These are phyloP conservation scores for Gorsachius magnificus DNA, from an alignment of 2,797 vertebrate species.

Conservation along the genomic window DNA sequence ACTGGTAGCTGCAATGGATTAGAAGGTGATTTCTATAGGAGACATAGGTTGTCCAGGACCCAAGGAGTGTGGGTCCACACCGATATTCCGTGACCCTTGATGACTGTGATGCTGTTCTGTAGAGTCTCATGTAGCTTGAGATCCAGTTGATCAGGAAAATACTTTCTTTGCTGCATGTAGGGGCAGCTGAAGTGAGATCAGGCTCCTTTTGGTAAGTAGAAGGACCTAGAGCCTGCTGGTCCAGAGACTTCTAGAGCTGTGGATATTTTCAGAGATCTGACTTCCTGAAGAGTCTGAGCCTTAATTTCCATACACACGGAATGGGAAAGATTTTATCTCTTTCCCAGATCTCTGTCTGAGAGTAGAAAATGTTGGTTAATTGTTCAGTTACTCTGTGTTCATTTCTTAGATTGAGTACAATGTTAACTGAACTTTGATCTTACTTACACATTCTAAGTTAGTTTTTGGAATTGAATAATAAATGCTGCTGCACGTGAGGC, in stretches of 20 bases:
- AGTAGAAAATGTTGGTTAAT: neutral
- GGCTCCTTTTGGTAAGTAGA: neutral
- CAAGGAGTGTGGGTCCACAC: neutral
- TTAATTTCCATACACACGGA: neutral
- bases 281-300: neutral
- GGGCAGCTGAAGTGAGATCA: neutral
- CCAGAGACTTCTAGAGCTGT: neutral
- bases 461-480: neutral
- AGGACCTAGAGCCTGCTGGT: neutral
- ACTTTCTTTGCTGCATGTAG: neutral
- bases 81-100: neutral
- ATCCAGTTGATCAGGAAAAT: neutral
- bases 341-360: neutral
- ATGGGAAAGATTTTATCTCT: neutral
- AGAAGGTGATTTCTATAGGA: neutral
- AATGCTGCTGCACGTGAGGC: neutral
- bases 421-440: neutral
- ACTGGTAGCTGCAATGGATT: neutral
- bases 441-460: neutral
- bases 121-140: neutral
- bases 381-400: neutral
- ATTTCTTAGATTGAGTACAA: neutral
- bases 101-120: accelerated
- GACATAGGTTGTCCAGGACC: neutral
- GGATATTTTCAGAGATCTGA: neutral